Conservation (phyloP, 2,113 vertebrate genomes). For the Acinonyx jubatus region DNA sequence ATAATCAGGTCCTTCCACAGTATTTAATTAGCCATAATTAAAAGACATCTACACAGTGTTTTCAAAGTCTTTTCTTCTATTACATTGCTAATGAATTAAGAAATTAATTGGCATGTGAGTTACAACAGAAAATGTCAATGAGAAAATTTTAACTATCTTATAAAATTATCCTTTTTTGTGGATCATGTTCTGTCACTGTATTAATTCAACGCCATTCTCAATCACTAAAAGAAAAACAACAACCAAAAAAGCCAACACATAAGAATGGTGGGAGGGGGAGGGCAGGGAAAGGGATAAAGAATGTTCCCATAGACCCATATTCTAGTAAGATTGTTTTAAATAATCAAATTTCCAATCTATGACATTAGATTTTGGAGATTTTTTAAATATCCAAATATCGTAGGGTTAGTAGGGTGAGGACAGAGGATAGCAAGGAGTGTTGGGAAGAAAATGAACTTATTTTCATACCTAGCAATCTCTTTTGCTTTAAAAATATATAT, state of each 20-base stretch:
- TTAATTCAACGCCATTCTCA: constrained; percentile 45
- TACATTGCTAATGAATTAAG: constrained; percentile 87
- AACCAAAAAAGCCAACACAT: neutral
- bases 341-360: neutral
- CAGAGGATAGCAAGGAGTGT: neutral
- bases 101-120: constrained; percentile 87
- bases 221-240: neutral
- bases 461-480: constrained; percentile 50
- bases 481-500: constrained; percentile 57
- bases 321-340: neutral
- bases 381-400: constrained; percentile 13
- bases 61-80: constrained; percentile 85
- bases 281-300: neutral
- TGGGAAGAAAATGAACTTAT: neutral
- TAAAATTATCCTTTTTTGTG: constrained; percentile 75
- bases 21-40: constrained; percentile 89
- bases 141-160: constrained; percentile 80
- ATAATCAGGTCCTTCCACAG: constrained; percentile 87
- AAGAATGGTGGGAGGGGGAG: neutral
- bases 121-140: constrained; percentile 83
- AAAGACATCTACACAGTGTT: constrained; percentile 86
- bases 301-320: neutral
- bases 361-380: neutral
- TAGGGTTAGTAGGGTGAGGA: neutral
- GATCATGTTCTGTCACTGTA: constrained; percentile 62